These are phyloP conservation scores for Orthonevra nobilis DNA, from an alignment of 2,888 invertebrate genomes.

Conservation along the genomic window DNA sequence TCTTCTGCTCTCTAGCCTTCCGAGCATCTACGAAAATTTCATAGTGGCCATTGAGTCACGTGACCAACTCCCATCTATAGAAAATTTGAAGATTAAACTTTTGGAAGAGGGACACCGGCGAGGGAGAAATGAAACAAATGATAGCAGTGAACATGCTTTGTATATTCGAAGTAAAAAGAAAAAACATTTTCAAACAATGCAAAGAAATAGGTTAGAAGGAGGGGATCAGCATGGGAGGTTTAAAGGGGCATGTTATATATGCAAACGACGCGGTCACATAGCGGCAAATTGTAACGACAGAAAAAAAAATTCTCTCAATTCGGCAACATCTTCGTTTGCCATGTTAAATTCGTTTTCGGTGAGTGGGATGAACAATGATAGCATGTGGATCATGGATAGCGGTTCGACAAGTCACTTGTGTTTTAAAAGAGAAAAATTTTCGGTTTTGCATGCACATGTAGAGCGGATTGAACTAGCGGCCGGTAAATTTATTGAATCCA, in stretches of 20 bases:
- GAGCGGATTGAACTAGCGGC: slow-evolving; percentile 26
- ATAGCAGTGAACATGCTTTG: background rate
- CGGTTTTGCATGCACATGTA: too few relatives aligned
- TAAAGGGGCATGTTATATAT: slow-evolving; percentile 5
- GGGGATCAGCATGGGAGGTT: background rate
- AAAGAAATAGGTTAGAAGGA: background rate
- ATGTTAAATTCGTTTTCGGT: background rate
- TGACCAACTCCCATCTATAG: background rate
- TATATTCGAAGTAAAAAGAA: background rate
- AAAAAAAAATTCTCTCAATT: too few relatives aligned
- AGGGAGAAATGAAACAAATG: background rate
- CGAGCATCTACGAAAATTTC: background rate
- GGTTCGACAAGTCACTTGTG: slow-evolving; percentile 61
- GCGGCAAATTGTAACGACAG: slow-evolving; percentile 22
- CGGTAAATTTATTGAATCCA: slow-evolving; percentile 40
- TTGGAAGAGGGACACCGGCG: background rate
- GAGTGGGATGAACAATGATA: too few relatives aligned
- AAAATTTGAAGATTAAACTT: background rate
- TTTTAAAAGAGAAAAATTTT: slow-evolving; percentile 20
- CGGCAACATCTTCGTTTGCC: too few relatives aligned
- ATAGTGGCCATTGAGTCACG: background rate
- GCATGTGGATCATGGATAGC: slow-evolving; percentile 64
- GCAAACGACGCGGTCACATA: slow-evolving; percentile 10
- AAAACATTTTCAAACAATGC: slow-evolving; percentile 10
- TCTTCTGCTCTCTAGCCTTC: too few relatives aligned